Evolutionary conservation across 1,140 invertebrate species (phyloP), one percentile per base, ranked within the genome.

Genomic region (Leptonema lineaticorne): DNA sequence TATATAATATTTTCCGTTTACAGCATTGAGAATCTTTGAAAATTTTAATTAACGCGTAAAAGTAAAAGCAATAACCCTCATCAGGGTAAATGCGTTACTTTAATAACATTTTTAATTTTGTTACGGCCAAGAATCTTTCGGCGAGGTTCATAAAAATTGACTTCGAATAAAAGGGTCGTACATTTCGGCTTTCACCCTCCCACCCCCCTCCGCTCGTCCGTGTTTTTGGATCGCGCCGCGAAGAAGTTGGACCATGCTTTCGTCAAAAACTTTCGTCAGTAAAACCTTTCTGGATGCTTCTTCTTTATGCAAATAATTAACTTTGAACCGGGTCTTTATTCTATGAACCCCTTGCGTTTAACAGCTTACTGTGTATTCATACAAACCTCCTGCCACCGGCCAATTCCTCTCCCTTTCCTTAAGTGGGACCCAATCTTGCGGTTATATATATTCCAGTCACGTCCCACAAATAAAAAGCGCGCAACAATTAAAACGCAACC

Each of bases 251-350:
- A 56, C 27, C 18, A n/a, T 33, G 57, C 69, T 71, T 71, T 68
- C 66, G 69, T 71, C 69, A 71, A 71, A 53, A 71, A 71, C 59
- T 71, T 71, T 68, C 66, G 69, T 68, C 27, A 24, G 50, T 53
- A 53, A 71, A 68, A 71, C 65, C 62, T 65, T 60, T 45, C 65
- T 63, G 64, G 58, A 28, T 68, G 69, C 60, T 62, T 57, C 65
- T 59, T 68, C 69, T 68, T 71, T 68, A 71, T 71, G 69, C 69
- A 71, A 71, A 71, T 71, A 71, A 71, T 71, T 71, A 71, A 68
- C 69, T 71, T 71, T 63, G 24, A 60, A 58, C 62, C 53, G 16
- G 59, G n/a, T 59, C 62, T 65, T 46, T 67, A 70, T 60, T 66
- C 64, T 58, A 67, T 67, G 69, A 67, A 70, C 57, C 69, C 63